Percentiles rank a stretch among this genome's conserved stretches.
These are phyloP conservation scores for Syritta pipiens DNA, from an alignment of 2,888 invertebrate species.

Conservation along the genomic window DNA sequence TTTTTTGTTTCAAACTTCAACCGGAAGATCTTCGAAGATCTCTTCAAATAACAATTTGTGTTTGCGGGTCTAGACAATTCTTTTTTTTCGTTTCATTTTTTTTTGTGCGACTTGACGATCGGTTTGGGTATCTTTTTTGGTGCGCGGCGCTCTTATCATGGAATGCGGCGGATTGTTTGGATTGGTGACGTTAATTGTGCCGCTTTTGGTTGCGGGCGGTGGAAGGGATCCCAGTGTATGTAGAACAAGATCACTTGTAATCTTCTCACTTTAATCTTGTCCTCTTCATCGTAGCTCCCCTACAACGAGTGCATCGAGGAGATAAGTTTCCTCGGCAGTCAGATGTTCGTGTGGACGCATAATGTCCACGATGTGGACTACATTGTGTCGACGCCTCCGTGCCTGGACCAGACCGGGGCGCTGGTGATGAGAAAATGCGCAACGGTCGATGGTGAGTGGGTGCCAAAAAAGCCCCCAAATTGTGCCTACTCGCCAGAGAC, in stretches of 20 bases:
- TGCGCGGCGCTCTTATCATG: conserved; percentile 48
- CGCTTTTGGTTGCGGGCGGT: conserved; percentile 20
- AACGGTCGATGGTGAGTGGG: conserved; percentile 71
- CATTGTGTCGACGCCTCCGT: conserved; percentile 75
- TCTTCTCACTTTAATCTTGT: conserved; percentile 4
- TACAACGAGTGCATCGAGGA: conserved; percentile 45
- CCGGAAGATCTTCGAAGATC: conserved; percentile 49
- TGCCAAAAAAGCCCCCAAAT: conserved; percentile 69
- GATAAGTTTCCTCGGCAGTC: conserved; percentile 19
- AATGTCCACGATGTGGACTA: conserved; percentile 39
- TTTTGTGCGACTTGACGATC: conserved; percentile 6
- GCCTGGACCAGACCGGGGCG: conserved; percentile 72
- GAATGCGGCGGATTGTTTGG: conserved; percentile 49
- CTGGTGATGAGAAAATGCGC: conserved; percentile 56
- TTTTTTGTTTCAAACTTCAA: conserved; percentile 17
- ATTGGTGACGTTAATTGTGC: conserved; percentile 45
- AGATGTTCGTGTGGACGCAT: conserved; percentile 45
- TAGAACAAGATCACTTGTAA: background rate
- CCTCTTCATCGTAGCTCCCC: conserved; percentile 29
- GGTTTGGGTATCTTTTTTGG: conserved; percentile 16
- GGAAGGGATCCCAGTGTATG: conserved; percentile 58
- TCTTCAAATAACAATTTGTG: conserved; percentile 5
- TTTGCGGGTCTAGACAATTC: background rate
- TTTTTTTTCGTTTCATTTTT: background rate
- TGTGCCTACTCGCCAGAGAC: conserved; percentile 65